Base-by-base conservation (phyloP, 1,140 invertebrate genomes). In the Trinorchestia longiramus region DNA sequence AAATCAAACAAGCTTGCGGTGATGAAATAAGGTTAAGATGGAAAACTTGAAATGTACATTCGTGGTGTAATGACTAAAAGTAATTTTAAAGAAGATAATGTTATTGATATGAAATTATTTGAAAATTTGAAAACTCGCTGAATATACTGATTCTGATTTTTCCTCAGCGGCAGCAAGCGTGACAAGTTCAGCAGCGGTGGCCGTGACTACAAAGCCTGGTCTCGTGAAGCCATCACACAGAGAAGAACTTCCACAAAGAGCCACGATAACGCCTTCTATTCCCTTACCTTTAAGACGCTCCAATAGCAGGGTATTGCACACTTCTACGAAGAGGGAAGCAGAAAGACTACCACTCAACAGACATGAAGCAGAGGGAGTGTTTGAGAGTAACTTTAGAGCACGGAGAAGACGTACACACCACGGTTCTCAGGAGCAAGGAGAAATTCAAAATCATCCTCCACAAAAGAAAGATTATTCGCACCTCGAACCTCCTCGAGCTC, bases 391-490 rank as follows among this genome's bases (percentile, higher is more conserved):
- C 36, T 77, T 77, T 77, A 77, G 62, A 77, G 62, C 62, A 77
- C 62, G 62, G 62, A 77, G 62, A 77, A 77, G 62, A 36, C 62
- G 62, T 28, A 77, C 62, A 36, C 62, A 36, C 62, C 36, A 77
- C 28, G 62, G 62, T 28, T 77, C 62, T 77, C 62, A 77, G 15
- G 88, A 90, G 88, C 88, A 43, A 90, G 88, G 88, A 42, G 88
- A 90, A 90, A 43, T 42, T 90, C 88, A 42, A 42, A 41, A 90
- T 43, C n/a, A 43, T 28, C 43, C 88, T 43, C 88, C 43, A 28
- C 88, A 90, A 90, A 42, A 90, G 88, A 90, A 90, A 43, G 88
- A 90, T 90, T 94, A 94, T 43, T 94, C 92, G 41, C 92, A 94
- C n/a, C 92, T 94, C 36, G 92, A 94, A 43, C 92, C 92, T 47